Percentiles rank a stretch among this genome's conserved stretches.
These are phyloP conservation scores for Linyphia triangularis DNA, from an alignment of 2,888 invertebrate genomes.

Conservation along the genomic window DNA sequence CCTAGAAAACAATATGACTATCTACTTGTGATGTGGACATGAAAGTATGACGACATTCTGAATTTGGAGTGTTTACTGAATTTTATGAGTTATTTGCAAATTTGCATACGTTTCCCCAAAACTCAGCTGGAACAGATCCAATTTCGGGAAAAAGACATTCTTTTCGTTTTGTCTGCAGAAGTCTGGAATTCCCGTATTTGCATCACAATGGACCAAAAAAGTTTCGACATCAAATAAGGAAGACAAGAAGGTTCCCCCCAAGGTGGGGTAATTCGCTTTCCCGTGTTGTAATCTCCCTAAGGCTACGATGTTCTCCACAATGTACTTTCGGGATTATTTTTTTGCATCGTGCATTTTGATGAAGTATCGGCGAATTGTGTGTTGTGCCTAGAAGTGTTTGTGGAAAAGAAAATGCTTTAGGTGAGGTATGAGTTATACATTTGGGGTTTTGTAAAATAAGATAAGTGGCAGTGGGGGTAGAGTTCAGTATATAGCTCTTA, in stretches of 20 bases:
- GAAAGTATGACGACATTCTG: neutral
- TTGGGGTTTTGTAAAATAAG: neutral
- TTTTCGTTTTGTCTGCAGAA: slow-evolving; percentile 5
- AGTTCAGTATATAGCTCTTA: neutral
- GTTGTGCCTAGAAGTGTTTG: neutral
- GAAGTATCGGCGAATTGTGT: neutral
- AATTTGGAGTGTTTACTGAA: neutral
- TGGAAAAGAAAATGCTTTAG: neutral
- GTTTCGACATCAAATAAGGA: slow-evolving; percentile 17
- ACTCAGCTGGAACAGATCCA: slow-evolving; percentile 16
- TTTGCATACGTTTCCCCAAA: slow-evolving; percentile 1
- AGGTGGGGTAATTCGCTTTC: slow-evolving; percentile 36
- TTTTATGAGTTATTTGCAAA: slow-evolving; percentile 21
- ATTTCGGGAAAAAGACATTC: neutral
- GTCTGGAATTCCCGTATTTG: slow-evolving; percentile 25
- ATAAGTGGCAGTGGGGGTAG: neutral
- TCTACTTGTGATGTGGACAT: neutral
- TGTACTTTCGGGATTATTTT: neutral
- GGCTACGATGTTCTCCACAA: slow-evolving; percentile 12
- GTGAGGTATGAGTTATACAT: neutral
- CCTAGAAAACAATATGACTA: neutral
- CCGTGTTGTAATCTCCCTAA: slow-evolving; percentile 11
- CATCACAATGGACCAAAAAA: slow-evolving; percentile 23
- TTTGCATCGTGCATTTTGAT: neutral
- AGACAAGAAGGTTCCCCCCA: neutral